Base-by-base conservation (phyloP, 2,888 invertebrate genomes). In the Hypsopygia costalis region DNA sequence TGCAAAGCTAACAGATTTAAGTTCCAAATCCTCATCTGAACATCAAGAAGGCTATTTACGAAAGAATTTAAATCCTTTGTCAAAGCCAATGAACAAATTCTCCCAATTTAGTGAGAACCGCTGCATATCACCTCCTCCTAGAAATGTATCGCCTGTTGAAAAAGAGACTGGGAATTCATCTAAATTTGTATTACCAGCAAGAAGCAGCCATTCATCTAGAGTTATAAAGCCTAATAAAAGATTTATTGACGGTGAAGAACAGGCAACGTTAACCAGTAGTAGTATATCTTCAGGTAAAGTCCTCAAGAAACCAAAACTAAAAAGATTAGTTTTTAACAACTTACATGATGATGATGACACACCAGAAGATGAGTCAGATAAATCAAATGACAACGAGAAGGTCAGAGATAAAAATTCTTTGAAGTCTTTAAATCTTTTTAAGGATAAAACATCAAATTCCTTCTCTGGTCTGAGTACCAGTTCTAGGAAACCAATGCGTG, bases 191-290 rank as follows among this genome's bases (percentile, higher is more conserved):
- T 80, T 96, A 47, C 96, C 96, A 10, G 91, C 93, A 34, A 91
- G 95, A 58, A 96, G 96, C 87, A 94, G 92, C 9, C 94, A 96
- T 72, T 96, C 96, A 30, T 95, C 95, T 3, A 90, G 97, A 52
- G 94, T 95, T 31, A 96, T 96, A 39, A 97, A 95, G 72, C 96
- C 97, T 29, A 96, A 95, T 66, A 97, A 96, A 79, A 91, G 94
- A 52, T 94, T 96, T 62, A 91, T 95, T 40, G 94, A 94, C 64
- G 91, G 91, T 45, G 91, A 92, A 48, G 92, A 91, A 62, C 81
- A 77, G 31, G 55, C 76, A 39, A 69, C 75, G n/a, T n/a, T n/a
- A 32, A 47, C 62, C 16, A 61, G 60, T 11, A 69, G 67, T 47
- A 69, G 56, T 43, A 52, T 75, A 46, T 55, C 67, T 36, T 62